phyloP scores from a whole-genome alignment of 1,140 invertebrate species.

The Coptotermes formosanus region DNA sequence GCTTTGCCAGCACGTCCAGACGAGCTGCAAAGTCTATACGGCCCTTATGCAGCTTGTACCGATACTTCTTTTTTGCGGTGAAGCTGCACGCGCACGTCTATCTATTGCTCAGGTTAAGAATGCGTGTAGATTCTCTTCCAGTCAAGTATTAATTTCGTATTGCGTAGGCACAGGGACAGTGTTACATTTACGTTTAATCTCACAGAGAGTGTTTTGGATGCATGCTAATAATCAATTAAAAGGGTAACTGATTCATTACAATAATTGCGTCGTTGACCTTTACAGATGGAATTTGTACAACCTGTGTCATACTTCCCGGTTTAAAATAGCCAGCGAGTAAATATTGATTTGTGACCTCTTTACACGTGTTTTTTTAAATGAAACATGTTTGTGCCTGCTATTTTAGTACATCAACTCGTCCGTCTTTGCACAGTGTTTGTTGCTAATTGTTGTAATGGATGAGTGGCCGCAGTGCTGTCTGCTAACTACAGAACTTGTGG shows the following conservation, averaged over 20 bases:
- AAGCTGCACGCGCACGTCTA: too few relatives aligned
- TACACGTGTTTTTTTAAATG: neutral
- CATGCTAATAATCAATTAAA: too few relatives aligned
- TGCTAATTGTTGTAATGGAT: conserved; percentile 13
- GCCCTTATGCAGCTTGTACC: too few relatives aligned
- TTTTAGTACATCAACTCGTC: neutral
- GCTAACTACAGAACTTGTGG: neutral
- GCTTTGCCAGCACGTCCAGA: too few relatives aligned
- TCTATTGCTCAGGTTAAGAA: too few relatives aligned
- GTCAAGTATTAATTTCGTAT: too few relatives aligned
- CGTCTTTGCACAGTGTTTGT: neutral
- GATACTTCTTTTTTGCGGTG: too few relatives aligned
- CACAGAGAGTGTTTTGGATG: too few relatives aligned
- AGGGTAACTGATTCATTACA: neutral
- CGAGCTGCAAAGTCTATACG: too few relatives aligned
- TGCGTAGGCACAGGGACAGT: too few relatives aligned
- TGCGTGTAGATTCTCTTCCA: too few relatives aligned
- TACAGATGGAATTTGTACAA: neutral
- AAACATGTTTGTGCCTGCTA: neutral
- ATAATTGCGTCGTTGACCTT: neutral
- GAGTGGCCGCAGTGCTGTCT: neutral
- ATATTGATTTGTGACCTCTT: neutral
- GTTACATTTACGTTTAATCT: too few relatives aligned
- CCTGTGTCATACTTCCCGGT: neutral
- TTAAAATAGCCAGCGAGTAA: neutral